Base-by-base conservation (phyloP, 2,113 vertebrate genomes). In the Blennius ocellaris region DNA sequence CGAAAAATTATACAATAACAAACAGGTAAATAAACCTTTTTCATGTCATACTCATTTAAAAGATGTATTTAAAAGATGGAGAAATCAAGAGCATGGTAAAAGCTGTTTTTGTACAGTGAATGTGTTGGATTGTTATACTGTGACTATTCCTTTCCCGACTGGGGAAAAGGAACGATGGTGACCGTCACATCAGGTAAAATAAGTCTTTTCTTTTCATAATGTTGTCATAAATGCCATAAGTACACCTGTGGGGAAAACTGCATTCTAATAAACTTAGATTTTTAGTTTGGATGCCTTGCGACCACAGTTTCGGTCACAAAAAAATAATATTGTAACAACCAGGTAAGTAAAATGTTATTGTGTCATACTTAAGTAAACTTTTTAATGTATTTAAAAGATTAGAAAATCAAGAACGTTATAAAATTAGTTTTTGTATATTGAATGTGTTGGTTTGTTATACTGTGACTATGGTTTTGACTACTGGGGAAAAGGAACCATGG, bases 401-500 rank as follows among this genome's bases (percentile, higher is more conserved):
- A 37, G 55, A 15, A 21, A 6, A 48, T 30, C 44, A 41, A 38
- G 0, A 1, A 12, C 8, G 10, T 15, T 0, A 54, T 64, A n/a
- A 53, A 21, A 50, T 12, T 45, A 3, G 52, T 84, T 82, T 71
- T 82, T 74, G 81, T 66, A 76, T 36, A 12, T 68, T 59, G 9
- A 36, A 43, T 67, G 4, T 41, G 21, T 37, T 57, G 10, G 44
- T 11, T 5, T 60, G 16, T 52, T 41, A 43, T 44, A 81, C 76
- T 83, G 82, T 87, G 64, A 73, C 8, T 0, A 1, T 16, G 54
- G 9, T 82, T 90, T 90, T 11, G 72, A 66, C 0, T 11, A 55
- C 44, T 94, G 92, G 92, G 91, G 92, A 0, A 83, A 67, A 59
- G 91, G 92, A 0, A 79, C 73, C 0, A 55, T 6, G 65, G 90